These are phyloP conservation scores for Capricornis sumatraensis DNA, from an alignment of 2,113 vertebrate genomes.

Conservation along the genomic window DNA sequence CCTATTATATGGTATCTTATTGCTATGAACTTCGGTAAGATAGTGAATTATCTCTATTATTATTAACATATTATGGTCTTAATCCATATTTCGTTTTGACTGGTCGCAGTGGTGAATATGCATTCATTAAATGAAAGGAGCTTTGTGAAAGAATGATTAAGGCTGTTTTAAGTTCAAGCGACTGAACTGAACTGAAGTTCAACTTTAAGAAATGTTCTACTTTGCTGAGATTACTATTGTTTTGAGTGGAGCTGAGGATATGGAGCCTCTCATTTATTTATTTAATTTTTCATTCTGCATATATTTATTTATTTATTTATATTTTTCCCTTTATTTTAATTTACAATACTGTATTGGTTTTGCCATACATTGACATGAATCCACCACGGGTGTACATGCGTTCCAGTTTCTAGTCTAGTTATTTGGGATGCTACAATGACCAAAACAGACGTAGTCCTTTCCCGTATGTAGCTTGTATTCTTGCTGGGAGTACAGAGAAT, in stretches of 20 bases:
- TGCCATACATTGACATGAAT: too few species aligned
- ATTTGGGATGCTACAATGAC: neutral
- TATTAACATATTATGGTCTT: slow-evolving; percentile 3
- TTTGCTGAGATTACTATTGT: neutral
- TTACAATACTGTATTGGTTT: too few species aligned
- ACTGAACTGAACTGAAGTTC: neutral
- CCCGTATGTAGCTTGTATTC: neutral
- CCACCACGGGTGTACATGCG: too few species aligned
- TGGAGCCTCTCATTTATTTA: neutral
- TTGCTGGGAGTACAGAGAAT: neutral
- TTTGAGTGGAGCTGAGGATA: neutral
- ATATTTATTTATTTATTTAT: too few species aligned
- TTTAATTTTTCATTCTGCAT: neutral
- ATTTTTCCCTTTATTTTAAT: too few species aligned
- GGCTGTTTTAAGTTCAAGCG: neutral
- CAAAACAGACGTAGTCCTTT: neutral
- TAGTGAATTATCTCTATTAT: neutral
- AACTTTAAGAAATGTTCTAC: neutral
- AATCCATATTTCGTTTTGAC: neutral
- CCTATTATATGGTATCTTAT: neutral
- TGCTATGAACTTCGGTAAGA: slow-evolving; percentile 5
- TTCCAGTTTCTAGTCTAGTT: neutral
- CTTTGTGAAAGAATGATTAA: neutral
- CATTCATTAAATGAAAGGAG: neutral
- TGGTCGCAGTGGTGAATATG: neutral